Evolutionary conservation across 2,888 invertebrate species (phyloP), one percentile per base, ranked within the genome.

Genomic region (Drosophila neonasuta): DNA sequence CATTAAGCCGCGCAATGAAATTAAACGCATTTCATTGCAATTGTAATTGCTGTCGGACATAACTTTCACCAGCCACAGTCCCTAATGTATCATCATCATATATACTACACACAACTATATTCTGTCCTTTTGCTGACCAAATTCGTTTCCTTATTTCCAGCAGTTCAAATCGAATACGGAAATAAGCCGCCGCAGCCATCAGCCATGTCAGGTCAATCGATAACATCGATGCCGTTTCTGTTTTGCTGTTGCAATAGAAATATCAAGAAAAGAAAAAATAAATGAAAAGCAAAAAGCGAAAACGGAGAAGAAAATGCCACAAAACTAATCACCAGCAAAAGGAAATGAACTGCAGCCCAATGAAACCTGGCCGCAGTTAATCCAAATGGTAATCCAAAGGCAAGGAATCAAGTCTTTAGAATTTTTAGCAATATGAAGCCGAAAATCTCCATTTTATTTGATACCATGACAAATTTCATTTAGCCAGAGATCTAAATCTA

Each of bases 21-120:
- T 83, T 68, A 80, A 81, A 83, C 81, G 80, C 87, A 77, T 86
- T 81, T 74, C 81, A 83, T 77, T 80, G 84, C 86, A 71, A 83
- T 77, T 80, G 84, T 83, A 71, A 52, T 82, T 64, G 71, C 32
- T 29, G 39, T 42, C 34, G 34, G 30, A 6, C 29, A 55, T 46
- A 42, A 74, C 71, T 85, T 78, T 80, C 81, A 62, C 81, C 61
- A 45, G 45, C 20, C 51, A 41, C 50, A n/a, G 13, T 29, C 50
- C 55, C 54, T 67, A 59, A 67, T 60, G 74, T 55, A 48, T 77
- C 56, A 48, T 77, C 56, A 73, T 68, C 68, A 51, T 45, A 46
- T 4, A 5, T n/a, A 36, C n/a, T 36, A 36, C n/a, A 36, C 6
- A 36, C 11, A 5, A 36, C 36, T 36, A 11, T 41, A 41, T 41